phyloP scores from a whole-genome alignment of 2,888 invertebrate genomes.

The Neelides folsomi region DNA sequence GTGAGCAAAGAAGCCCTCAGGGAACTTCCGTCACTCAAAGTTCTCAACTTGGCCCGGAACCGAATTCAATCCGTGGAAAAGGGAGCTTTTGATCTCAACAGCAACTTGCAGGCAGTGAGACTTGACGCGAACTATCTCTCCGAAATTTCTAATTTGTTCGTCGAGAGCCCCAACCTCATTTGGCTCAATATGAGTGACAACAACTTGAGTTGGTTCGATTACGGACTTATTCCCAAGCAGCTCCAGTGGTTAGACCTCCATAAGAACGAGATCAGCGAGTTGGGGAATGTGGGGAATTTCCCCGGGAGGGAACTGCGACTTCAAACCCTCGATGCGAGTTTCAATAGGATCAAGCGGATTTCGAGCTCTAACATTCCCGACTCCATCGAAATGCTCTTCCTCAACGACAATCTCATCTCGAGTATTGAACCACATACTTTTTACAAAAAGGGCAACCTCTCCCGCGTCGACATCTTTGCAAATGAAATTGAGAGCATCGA shows the following conservation, averaged over 20 bases:
- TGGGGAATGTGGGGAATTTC: constrained; percentile 18
- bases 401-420: constrained; percentile 77
- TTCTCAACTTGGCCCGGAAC: constrained; percentile 77
- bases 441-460: constrained; percentile 73
- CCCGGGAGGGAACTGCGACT: constrained; percentile 47
- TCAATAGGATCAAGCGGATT: constrained; percentile 69
- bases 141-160: constrained; percentile 70
- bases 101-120: constrained; percentile 68
- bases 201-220: constrained; percentile 76
- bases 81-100: constrained; percentile 65
- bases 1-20: constrained; percentile 65
- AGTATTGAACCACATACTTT: constrained; percentile 78
- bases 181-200: constrained; percentile 88
- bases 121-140: constrained; percentile 71
- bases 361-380: constrained; percentile 59
- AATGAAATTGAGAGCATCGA: constrained; percentile 83
- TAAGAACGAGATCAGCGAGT: constrained; percentile 50
- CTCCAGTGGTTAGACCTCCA: constrained; percentile 82
- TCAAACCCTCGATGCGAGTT: constrained; percentile 77
- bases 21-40: constrained; percentile 66
- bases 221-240: constrained; percentile 63
- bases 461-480: constrained; percentile 79
- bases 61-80: constrained; percentile 62
- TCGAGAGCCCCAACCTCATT: constrained; percentile 64
- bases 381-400: constrained; percentile 68